These are phyloP conservation scores for Mylabris sibirica DNA, from an alignment of 2,888 invertebrate species.

Conservation along the genomic window DNA sequence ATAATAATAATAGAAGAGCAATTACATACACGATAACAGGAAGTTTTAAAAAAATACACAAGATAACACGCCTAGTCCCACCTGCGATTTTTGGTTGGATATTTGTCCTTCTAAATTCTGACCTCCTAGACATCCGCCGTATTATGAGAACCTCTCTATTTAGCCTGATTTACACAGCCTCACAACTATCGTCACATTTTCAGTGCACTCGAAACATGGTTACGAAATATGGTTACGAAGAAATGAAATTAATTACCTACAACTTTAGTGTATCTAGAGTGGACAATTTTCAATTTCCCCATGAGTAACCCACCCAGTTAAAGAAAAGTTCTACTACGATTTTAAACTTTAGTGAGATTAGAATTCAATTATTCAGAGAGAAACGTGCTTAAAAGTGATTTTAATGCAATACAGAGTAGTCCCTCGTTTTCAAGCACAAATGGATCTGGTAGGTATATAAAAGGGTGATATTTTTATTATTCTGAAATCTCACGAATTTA, in stretches of 20 bases:
- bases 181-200: no score
- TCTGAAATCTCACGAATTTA: neutral
- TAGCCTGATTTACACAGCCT: no score
- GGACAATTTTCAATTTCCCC: neutral
- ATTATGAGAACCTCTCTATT: no score
- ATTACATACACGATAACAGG: no score
- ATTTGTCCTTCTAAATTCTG: no score
- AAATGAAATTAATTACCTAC: neutral
- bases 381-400: constrained; percentile 4
- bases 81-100: no score
- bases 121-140: no score
- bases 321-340: constrained; percentile 3
- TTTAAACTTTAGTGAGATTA: constrained; percentile 2
- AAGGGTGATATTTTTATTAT: neutral
- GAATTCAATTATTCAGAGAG: neutral
- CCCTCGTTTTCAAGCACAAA: neutral
- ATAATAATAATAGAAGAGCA: no score
- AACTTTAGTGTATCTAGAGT: no score
- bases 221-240: neutral
- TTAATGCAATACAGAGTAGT: neutral
- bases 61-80: no score
- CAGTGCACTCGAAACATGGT: no score
- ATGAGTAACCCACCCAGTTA: neutral
- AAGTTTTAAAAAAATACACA: no score
- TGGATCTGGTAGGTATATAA: neutral